Base-by-base conservation (phyloP, 2,113 vertebrate species). In the Perca flavescens region DNA sequence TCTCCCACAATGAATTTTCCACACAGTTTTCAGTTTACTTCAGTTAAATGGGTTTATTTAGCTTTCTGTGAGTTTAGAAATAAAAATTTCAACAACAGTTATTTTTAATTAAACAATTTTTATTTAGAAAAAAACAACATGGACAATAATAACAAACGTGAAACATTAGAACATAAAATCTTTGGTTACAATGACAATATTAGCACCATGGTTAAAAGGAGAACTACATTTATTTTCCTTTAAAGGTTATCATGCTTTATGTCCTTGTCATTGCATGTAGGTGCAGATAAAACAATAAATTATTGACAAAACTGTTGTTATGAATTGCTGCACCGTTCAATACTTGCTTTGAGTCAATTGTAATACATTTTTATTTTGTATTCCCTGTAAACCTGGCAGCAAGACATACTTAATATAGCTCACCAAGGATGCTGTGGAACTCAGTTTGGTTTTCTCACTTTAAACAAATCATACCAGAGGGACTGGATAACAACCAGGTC, bases 201-300 rank as follows among this genome's bases (percentile, higher is more conserved):
- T 94, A 96, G 94, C 95, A 97, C 96, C 95, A 94, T 91, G 91
- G 91, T 91, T 93, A 92, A 91, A 93, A 91, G 91, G 61, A 56
- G 69, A 91, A 89, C 91, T 70, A 91, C 52, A 66, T 81, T 60
- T 70, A 66, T 80, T 88, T 87, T 53, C 31, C 58, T 83, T 87
- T 67, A 68, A 74, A 81, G 53, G 22, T 50, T 58, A 76, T 70
- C 19, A 22, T 87, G 52, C 43, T 71, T 65, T 66, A 66, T 28
- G 72, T 53, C 64, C 31, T 50, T 62, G 67, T 74, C 28, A 91
- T 88, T 90, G 47, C 79, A 93, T 76, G 83, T 62, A 91, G 60
- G 84, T 82, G 80, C 88, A 92, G 89, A 73, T 58, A 91, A 93
- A 94, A 88, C 13, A 91, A 96, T 95, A 96, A 94, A 95, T 96